These are phyloP conservation scores for Zaprionus inermis DNA, from an alignment of 1,140 invertebrate species.

Conservation along the genomic window DNA sequence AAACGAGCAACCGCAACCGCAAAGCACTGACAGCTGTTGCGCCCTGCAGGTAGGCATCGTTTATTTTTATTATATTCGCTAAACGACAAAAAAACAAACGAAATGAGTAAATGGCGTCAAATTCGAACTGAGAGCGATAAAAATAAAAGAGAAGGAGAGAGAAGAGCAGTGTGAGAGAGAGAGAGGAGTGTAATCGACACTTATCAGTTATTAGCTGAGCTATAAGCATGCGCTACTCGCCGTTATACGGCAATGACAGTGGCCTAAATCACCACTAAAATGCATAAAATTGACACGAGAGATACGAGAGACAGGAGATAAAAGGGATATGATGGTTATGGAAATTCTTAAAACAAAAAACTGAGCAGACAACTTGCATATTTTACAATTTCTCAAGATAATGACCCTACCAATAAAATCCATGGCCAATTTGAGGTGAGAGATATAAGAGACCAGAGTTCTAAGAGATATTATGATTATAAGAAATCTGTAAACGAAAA, in stretches of 20 bases:
- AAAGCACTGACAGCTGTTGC: constrained; percentile 72
- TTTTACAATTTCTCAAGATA: neutral
- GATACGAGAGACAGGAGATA: too few species aligned
- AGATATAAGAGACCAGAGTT: too few species aligned
- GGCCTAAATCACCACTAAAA: constrained; percentile 10
- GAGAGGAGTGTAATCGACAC: constrained; percentile 4
- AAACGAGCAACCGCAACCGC: constrained; percentile 48
- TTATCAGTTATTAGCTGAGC: constrained; percentile 26
- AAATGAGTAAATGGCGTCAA: constrained; percentile 39
- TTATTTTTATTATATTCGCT: constrained; percentile 39
- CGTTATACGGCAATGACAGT: constrained; percentile 25
- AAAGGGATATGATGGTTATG: neutral
- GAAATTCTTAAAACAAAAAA: neutral
- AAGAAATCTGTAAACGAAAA: neutral
- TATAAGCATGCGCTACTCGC: constrained; percentile 4
- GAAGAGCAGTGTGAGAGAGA: too few species aligned
- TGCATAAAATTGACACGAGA: too few species aligned
- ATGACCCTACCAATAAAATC: neutral
- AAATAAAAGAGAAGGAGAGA: constrained; percentile 3
- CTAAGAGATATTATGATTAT: neutral
- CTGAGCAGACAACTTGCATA: neutral
- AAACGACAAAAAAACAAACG: constrained; percentile 20
- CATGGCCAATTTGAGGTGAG: too few species aligned
- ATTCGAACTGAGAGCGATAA: constrained; percentile 31
- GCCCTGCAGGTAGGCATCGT: constrained; percentile 13